Base-by-base conservation (phyloP, 2,113 vertebrate genomes). In the Podiceps cristatus region DNA sequence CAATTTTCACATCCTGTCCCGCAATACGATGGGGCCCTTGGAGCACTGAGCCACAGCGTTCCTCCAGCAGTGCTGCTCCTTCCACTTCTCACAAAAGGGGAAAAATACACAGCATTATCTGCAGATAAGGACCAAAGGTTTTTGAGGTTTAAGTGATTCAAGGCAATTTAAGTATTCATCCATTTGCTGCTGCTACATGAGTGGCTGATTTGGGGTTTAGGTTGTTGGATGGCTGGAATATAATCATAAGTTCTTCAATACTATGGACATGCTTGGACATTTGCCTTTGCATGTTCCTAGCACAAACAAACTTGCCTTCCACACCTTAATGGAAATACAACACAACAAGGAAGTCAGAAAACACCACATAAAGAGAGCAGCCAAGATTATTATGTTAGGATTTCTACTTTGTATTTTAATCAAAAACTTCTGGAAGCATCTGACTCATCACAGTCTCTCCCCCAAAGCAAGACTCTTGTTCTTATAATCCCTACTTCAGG, bases 41-140 rank as follows among this genome's bases (percentile, higher is more conserved):
- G n/a, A 82, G 40, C n/a, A 58, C 22, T 13, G 33, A 86, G 72
- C 37, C 47, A 55, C 1, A 1, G 25, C 1, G 0, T 35, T 71
- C 71, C 31, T 58, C 28, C 33, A 67, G 2, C 47, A 66, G 14
- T 20, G 35, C 31, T 90, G 20, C 25, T 29, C 42, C 35, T 94
- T 90, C 42, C 16, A 18, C 33, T 79, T 31, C 44, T 73, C 62
- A 80, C 9, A 42, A 20, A 53, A 59, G 22, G 7, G 23, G 7
- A 2, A 55, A 76, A 76, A 62, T 6, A 44, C 3, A 27, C 18
- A 62, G 31, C 20, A 56, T 27, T 84, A 37, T 23, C 74, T 56
- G 18, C n/a, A 78, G 37, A 27, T 17, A 72, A 18, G 4, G 23
- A 31, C 37, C 20, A n/a, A 78, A 77, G 3, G 23, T 23, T 24